Conservation (phyloP, 1,140 invertebrate species). For the Hormaphis cornu region DNA sequence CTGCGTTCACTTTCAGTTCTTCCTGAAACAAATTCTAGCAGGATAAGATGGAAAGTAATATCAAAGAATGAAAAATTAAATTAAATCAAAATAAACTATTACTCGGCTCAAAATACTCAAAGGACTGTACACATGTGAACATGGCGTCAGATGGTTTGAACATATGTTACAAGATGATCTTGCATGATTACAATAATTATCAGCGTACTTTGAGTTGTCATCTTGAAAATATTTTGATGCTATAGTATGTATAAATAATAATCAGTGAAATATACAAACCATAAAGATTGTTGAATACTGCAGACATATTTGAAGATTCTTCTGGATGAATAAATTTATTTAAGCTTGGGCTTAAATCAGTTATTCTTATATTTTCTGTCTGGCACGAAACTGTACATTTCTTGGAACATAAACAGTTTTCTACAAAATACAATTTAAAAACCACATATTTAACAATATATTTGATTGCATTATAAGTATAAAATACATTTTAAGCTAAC, state of each 20-base stretch:
- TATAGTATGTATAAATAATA: not conserved
- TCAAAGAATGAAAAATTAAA: not conserved
- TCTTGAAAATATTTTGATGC: not conserved
- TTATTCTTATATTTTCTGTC: not conserved
- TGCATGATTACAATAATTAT: not conserved
- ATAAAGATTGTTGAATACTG: not conserved
- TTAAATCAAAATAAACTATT: not conserved
- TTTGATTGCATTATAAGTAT: no score
- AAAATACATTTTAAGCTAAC: no score
- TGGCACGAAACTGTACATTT: constrained; percentile 26
- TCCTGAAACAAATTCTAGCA: not conserved
- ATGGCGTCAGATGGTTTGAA: not conserved
- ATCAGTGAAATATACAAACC: not conserved
- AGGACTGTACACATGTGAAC: not conserved
- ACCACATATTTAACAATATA: not conserved
- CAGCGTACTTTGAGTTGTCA: not conserved
- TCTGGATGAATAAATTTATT: not conserved
- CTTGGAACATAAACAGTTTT: not conserved
- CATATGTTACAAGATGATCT: not conserved
- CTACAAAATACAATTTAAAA: not conserved
- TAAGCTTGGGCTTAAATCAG: not conserved
- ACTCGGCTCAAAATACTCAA: not conserved
- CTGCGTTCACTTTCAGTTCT: constrained; percentile 3
- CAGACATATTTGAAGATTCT: not conserved
- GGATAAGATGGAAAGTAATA: not conserved